Evolutionary conservation across 2,888 invertebrate species (phyloP).

Genomic region (Drosophila sordidula): DNA sequence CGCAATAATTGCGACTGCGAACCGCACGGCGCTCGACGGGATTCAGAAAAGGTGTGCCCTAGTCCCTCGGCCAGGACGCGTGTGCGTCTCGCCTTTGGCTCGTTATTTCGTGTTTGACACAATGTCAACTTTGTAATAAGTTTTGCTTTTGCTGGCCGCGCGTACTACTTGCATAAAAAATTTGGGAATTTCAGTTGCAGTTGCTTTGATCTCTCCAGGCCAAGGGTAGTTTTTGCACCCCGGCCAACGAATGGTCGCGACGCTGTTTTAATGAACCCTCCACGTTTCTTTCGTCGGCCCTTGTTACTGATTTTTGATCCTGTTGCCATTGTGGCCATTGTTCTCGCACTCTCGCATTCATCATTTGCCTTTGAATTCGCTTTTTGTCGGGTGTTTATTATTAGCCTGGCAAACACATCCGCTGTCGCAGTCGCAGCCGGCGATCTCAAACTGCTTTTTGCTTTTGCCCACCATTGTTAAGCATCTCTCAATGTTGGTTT

Average conservation of each 20-base stretch:
- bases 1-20: slow-evolving; percentile 78
- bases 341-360: slow-evolving; percentile 69
- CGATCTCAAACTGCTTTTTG: slow-evolving; percentile 50
- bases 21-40: slow-evolving; percentile 62
- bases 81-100: slow-evolving; percentile 52
- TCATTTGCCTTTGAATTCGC: slow-evolving; percentile 63
- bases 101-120: slow-evolving; percentile 80
- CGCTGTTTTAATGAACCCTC: slow-evolving; percentile 76
- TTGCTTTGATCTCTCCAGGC: slow-evolving; percentile 68
- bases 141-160: slow-evolving; percentile 58
- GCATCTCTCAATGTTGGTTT: slow-evolving; percentile 62
- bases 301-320: slow-evolving; percentile 73
- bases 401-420: slow-evolving; percentile 77
- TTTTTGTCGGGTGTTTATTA: slow-evolving; percentile 69
- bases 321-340: slow-evolving; percentile 79
- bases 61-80: slow-evolving; percentile 37
- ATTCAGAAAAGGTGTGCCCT: slow-evolving; percentile 62
- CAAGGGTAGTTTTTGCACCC: slow-evolving; percentile 66
- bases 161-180: slow-evolving; percentile 35
- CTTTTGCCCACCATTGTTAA: slow-evolving; percentile 47
- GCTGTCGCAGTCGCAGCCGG: slow-evolving; percentile 38
- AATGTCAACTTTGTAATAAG: slow-evolving; percentile 81
- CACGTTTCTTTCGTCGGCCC: slow-evolving; percentile 17
- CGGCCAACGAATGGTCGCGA: slow-evolving; percentile 17
- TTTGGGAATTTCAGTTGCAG: slow-evolving; percentile 63